phyloP scores from a whole-genome alignment of 2,113 vertebrate genomes.

The Eurypyga helias region DNA sequence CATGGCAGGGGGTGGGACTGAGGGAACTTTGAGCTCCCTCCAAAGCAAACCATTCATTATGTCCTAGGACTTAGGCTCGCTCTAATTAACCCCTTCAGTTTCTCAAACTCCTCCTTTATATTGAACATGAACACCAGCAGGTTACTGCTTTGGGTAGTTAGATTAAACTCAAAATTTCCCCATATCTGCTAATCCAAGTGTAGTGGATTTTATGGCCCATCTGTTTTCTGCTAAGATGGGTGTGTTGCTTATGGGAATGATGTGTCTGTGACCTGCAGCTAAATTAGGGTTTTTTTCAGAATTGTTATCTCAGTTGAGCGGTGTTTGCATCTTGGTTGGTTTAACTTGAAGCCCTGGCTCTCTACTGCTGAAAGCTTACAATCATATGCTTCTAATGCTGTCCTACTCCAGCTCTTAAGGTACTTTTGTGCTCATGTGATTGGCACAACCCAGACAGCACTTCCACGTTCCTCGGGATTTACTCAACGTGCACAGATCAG shows the following conservation, averaged over 20 bases:
- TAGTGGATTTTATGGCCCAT: neutral
- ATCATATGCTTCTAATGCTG: neutral
- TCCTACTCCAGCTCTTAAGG: neutral
- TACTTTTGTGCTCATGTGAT: accelerated
- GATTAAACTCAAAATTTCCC: neutral
- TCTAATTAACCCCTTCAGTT: neutral
- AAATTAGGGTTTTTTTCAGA: neutral
- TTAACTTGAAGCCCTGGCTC: neutral
- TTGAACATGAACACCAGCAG: neutral
- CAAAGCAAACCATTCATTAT: no score
- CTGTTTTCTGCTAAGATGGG: neutral
- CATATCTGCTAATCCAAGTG: neutral
- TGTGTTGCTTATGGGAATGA: neutral
- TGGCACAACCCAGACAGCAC: neutral
- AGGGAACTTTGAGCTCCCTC: no score
- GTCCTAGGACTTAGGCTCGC: neutral
- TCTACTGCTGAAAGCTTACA: neutral
- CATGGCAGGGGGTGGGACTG: no score
- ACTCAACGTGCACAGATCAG: neutral
- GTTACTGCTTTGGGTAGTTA: neutral
- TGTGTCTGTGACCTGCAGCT: neutral
- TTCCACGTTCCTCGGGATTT: neutral
- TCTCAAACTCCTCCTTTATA: neutral
- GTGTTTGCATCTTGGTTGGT: neutral
- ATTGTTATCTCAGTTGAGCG: neutral